Base-by-base conservation (phyloP, 2,113 vertebrate species). In the Antennarius striatus region DNA sequence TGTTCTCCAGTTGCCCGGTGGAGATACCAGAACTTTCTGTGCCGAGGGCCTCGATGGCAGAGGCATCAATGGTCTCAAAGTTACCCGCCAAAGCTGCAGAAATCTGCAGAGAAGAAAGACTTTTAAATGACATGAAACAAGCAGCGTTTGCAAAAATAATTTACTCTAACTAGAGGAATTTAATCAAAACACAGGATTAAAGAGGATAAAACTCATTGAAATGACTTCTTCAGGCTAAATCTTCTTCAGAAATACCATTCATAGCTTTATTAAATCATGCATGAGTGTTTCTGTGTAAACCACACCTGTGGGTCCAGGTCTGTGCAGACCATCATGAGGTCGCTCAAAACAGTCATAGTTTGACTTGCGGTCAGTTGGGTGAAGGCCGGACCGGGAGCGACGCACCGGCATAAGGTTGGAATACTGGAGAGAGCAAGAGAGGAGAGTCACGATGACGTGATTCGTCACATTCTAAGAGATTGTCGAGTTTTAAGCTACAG, bases 1-100 rank as follows among this genome's bases (percentile, higher is more conserved):
- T 74, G 0, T 0, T 4, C 7, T 2, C 22, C 40, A 93, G 50
- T 81, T 92, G 89, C 9, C 77, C 81, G 0, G 17, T 66, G 28
- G 85, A 87, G 4, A 93, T 2, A 12, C 82, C 77, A 0, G 1
- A 47, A 74, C 81, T 73, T 22, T 86, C n/a, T 0, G 28, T 75
- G 30, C 91, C 91, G 0, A 93, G 84, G 3, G 66, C 53, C 9
- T 17, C 0, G 15, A 93, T 82, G 6, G 3, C 0, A 0, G 12
- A 2, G 3, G 68, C 4, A 0, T 67, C 71, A 5, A 93, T 47
- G 10, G 43, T 46, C 1, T 56, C 0, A 2, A 90, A 11, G 55
- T 88, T 91, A 17, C 29, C 15, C 0, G 86, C 79, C 68, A 93
- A 61, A 58, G 90, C 89, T 42, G 90, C 68, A 5, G 71, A 22